Evolutionary conservation across 2,888 invertebrate species (phyloP).

Genomic region (Linnaemya tessellans): DNA sequence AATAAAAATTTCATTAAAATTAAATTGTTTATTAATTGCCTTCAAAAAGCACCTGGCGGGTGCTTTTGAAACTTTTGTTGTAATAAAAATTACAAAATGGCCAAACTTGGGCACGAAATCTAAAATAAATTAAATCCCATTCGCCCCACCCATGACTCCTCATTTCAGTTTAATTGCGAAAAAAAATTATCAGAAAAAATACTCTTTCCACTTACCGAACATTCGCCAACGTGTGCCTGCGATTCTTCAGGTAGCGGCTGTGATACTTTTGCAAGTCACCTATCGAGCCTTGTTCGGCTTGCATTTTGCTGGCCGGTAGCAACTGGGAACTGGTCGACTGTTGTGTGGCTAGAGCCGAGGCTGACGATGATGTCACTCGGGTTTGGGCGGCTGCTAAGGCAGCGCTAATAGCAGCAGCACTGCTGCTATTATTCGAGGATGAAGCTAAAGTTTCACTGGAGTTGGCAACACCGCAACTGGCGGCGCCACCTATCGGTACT

Average conservation of each 20-base stretch:
- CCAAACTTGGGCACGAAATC: no score
- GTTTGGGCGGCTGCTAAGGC: slow-evolving; percentile 73
- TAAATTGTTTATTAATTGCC: no score
- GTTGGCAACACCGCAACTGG: slow-evolving; percentile 76
- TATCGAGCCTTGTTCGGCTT: slow-evolving; percentile 95
- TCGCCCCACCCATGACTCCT: no score
- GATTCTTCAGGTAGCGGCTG: slow-evolving; percentile 92
- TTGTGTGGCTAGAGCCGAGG: slow-evolving; percentile 79
- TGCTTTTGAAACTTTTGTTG: no score
- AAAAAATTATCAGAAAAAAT: no score
- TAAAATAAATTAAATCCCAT: no score
- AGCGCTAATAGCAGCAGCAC: slow-evolving; percentile 71
- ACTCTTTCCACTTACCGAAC: slow-evolving; percentile 90
- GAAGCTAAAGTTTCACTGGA: slow-evolving; percentile 76
- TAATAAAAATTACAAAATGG: no score
- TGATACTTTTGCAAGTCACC: slow-evolving; percentile 95
- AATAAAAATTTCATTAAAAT: no score
- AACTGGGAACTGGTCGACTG: slow-evolving; percentile 82
- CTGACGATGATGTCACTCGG: slow-evolving; percentile 78
- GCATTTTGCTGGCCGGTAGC: slow-evolving; percentile 89
- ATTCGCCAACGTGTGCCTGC: slow-evolving; percentile 95
- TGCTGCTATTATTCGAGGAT: slow-evolving; percentile 75
- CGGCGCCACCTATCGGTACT: slow-evolving; percentile 59
- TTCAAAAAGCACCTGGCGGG: no score
- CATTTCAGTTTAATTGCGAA: no score